Base-by-base conservation (phyloP, 2,797 vertebrate species). In the Taenioides sp. region DNA sequence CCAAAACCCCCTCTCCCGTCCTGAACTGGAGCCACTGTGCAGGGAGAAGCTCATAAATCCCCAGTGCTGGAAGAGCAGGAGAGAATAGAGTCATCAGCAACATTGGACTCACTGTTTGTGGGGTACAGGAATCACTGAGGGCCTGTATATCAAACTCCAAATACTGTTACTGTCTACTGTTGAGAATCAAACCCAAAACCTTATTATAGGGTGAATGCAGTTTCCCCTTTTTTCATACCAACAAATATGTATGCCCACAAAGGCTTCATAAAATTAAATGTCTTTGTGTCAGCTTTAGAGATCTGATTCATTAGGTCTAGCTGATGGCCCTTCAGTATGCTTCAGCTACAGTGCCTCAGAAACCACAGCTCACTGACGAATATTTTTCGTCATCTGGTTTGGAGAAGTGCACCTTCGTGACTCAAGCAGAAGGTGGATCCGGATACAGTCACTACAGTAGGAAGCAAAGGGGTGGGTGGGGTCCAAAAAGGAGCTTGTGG, bases 41-140 rank as follows among this genome's bases (percentile, higher is more conserved):
- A 73, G 67, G 58, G 69, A 81, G 77, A 77, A 81, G 72, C 80
- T 84, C 87, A 82, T 87, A 87, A 87, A 90, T 84, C 83, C 80
- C 80, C 70, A 61, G 73, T 1, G 23, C 70, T 87, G 84, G 84
- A 84, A 75, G 81, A 78, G 31, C 68, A 83, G 84, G 80, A 86
- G 87, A 83, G 85, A 67, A 86, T 87, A 73, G 85, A 88, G 88
- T 88, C 88, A 80, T 72, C 72, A 54, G 76, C 70, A 65, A 76
- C 7, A 20, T 0, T 5, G 58, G 80, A 83, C 88, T 84, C 86
- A 87, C 83, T 87, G 84, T 74, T 72, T 78, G 78, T 86, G 86
- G 86, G 86, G 89, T 75, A 87, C 50, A 67, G 68, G 82, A 81
- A 83, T 86, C 84, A 74, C 2, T 47, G 82, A 76, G 84, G 61